These are phyloP conservation scores for Drosophila helvetica DNA, from an alignment of 2,888 invertebrate genomes.

Conservation along the genomic window DNA sequence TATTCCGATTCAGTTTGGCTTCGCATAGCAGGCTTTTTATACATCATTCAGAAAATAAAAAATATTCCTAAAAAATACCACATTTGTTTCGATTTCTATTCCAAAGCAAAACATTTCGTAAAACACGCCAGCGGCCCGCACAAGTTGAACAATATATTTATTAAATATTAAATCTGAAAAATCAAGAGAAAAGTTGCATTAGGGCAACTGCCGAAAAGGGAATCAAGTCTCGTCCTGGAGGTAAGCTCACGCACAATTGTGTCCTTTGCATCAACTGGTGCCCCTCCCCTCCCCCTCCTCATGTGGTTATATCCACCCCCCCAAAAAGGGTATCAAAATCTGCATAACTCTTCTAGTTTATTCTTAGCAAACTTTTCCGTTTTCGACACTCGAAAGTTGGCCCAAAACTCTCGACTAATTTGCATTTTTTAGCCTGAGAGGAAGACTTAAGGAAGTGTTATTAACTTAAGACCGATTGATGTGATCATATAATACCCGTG, in stretches of 20 bases:
- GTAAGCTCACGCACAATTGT: constrained; percentile 33
- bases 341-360: constrained; percentile 55
- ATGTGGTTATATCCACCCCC: neutral
- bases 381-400: constrained; percentile 31
- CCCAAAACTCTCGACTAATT: constrained; percentile 40
- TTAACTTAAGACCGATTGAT: constrained; percentile 24
- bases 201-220: too few relatives aligned
- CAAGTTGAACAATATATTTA: neutral
- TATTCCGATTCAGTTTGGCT: neutral
- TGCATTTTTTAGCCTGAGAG: constrained; percentile 40
- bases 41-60: too few relatives aligned
- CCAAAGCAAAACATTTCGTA: neutral
- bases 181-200: neutral
- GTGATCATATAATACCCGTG: constrained; percentile 15
- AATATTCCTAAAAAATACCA: too few relatives aligned
- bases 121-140: neutral
- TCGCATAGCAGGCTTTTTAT: neutral
- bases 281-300: neutral
- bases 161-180: neutral
- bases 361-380: constrained; percentile 35
- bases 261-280: constrained; percentile 26
- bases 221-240: constrained; percentile 9
- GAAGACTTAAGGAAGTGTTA: neutral
- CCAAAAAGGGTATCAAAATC: constrained; percentile 39
- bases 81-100: too few relatives aligned